Base-by-base conservation (phyloP, 2,797 vertebrate genomes). In the Zenarchopterus dispar region DNA sequence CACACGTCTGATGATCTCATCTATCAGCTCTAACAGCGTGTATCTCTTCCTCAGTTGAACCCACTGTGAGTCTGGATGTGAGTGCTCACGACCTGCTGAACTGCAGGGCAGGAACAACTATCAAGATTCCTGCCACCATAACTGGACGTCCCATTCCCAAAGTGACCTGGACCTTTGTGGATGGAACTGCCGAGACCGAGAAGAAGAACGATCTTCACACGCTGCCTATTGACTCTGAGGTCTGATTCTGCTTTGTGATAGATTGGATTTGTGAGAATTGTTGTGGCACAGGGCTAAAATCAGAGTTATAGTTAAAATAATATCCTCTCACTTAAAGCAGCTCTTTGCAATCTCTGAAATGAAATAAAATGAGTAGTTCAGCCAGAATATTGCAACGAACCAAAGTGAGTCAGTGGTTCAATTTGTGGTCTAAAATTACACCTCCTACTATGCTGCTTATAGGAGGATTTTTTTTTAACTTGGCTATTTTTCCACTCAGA, bases 141-240 rank as follows among this genome's bases (percentile, higher is more conserved):
- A 93, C 90, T 0, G 98, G 98, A 39, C 94, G 96, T 44, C 98
- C 98, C 7, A 57, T 93, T 74, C 98, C 98, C 56, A 97, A 95
- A 87, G 92, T 95, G 67, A 95, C 94, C 73, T 99, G 98, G 98
- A 96, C 94, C 52, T 99, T 96, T 59, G 47, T 67, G 22, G 97
- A 99, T 17, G 98, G 98, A 80, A 91, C 94, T 22, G 97, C 97
- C 1, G 94, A 94, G 86, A 95, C 94, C 1, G 86, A 95, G 77
- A 89, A 93, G 79, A 99, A 98, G 94, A 95, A 98, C 36, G 94
- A 95, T 39, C 77, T 94, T 39, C 96, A 99, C 84, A 96, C 87
- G 6, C 81, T 99, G 79, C 98, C 98, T 3, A 73, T 94, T 39
- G 96, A 96, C 91, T 94, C 96, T 56, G 92, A 97, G 93, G 98